phyloP scores from a whole-genome alignment of 2,888 invertebrate species.

The Apamea epomidion region DNA sequence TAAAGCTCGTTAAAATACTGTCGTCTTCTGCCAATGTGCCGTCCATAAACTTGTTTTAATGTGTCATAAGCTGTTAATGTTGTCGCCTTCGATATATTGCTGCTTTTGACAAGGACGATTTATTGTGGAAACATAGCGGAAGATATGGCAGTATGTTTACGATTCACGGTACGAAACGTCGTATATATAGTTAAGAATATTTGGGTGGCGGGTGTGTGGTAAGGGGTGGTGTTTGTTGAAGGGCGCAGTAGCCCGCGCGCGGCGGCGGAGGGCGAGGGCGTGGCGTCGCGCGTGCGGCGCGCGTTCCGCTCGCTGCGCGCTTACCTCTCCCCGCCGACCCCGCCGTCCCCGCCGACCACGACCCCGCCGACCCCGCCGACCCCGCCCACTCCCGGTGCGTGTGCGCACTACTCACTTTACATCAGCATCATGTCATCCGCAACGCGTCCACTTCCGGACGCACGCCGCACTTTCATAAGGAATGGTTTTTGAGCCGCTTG shows the following conservation, averaged over 20 bases:
- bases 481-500: conserved; percentile 50
- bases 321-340: conserved; percentile 74
- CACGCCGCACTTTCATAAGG: conserved; percentile 32
- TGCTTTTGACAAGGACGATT: conserved; percentile 27
- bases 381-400: conserved; percentile 79
- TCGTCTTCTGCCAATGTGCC: conserved; percentile 46
- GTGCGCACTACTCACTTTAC: conserved; percentile 67
- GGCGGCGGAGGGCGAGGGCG: conserved; percentile 63
- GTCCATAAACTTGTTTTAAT: conserved; percentile 44
- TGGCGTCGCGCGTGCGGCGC: conserved; percentile 83
- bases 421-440: conserved; percentile 45
- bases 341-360: no score
- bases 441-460: conserved; percentile 32
- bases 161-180: background rate
- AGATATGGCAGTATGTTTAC: conserved; percentile 40
- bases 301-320: conserved; percentile 83
- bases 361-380: conserved; percentile 73
- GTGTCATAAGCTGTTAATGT: conserved; percentile 34
- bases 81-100: conserved; percentile 20
- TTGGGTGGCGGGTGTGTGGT: conserved; percentile 67
- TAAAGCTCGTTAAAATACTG: conserved; percentile 46
- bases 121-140: conserved; percentile 38
- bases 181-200: conserved; percentile 13
- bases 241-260: conserved; percentile 65
- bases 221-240: conserved; percentile 80